Evolutionary conservation across 2,888 invertebrate genomes (phyloP), one percentile per base, ranked within the genome.

Genomic region (Cryptus viduatorius): DNA sequence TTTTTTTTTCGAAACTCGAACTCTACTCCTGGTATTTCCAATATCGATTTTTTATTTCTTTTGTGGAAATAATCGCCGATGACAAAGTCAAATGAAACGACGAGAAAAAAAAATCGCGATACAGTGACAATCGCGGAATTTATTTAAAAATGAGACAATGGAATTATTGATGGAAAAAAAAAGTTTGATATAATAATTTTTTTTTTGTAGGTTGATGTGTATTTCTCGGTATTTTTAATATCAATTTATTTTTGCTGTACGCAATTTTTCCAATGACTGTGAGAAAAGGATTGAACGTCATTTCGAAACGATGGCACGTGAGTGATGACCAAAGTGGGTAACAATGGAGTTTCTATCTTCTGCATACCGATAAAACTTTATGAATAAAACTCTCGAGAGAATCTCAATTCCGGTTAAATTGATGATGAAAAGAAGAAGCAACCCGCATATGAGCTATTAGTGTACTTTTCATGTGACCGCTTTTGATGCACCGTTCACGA

Each of bases 401-500:
- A 85, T 85, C 82, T 85, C 79, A 85, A 85, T 85, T 85, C 82
- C 84, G 84, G 82, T 79, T 85, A 85, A 61, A 85, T 85, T 85
- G 84, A 82, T 68, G 84, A 82, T 82, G 84, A 85, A 85, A 85
- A 85, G 84, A 79, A 82, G 46, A 81, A 83, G 53, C 76, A 82
- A 67, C 84, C 84, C 84, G 84, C 84, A 85, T 85, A 85, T 61
- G 79, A 42, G 42, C 16, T n/a, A 10, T 82, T 24, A 67, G 53
- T 77, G 53, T 77, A 79, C 82, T 85, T 85, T 82, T 82, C 76
- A 85, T 85, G 75, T 56, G 65, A 82, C 82, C 84, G 82, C 82
- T 82, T 82, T 76, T 79, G 76, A 61, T 85, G 76, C 76, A 82
- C 48, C 84, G 82, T 82, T 79, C 79, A 82, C 79, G 82, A 50